These are phyloP conservation scores for Halisarca cf. caerulea DNA, from an alignment of 37 sponge, comb jelly and placozoan species.

Conservation along the genomic window DNA sequence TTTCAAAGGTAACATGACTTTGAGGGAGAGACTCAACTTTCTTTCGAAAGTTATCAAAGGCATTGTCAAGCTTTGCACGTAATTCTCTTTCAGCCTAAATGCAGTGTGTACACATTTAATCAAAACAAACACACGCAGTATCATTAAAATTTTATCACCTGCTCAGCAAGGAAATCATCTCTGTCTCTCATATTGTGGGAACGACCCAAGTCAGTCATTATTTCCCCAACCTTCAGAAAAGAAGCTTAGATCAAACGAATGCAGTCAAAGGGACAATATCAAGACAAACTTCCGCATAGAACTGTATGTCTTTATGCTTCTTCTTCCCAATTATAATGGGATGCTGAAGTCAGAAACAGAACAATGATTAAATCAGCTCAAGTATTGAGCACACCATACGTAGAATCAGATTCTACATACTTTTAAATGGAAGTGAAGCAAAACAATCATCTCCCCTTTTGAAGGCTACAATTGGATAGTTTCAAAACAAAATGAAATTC, in stretches of 20 bases:
- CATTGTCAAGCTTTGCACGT: slow-evolving; percentile 84
- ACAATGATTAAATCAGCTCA: background rate
- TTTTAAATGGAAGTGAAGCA: slow-evolving; percentile 86
- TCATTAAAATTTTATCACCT: too few relatives aligned
- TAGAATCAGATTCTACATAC: slow-evolving; percentile 22
- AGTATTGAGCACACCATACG: background rate
- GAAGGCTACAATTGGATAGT: slow-evolving; percentile 73
- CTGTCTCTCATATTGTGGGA: slow-evolving; percentile 96
- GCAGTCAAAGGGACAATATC: background rate
- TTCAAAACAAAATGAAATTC: background rate
- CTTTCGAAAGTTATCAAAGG: slow-evolving; percentile 89
- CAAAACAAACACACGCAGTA: too few relatives aligned
- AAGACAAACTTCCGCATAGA: slow-evolving; percentile 89
- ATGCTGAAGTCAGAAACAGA: slow-evolving; percentile 32
- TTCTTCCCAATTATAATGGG: slow-evolving; percentile 97
- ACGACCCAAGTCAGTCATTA: slow-evolving; percentile 94
- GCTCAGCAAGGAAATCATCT: slow-evolving; percentile 97
- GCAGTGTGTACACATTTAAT: background rate
- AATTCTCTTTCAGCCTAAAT: slow-evolving; percentile 90
- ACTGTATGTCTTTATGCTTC: slow-evolving; percentile 92
- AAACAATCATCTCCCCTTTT: slow-evolving; percentile 92
- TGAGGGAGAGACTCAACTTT: slow-evolving; percentile 83
- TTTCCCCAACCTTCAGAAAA: slow-evolving; percentile 83
- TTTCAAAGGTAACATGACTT: slow-evolving; percentile 81
- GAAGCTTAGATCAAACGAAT: background rate